phyloP scores from a whole-genome alignment of 2,797 vertebrate species.

The Pagetopsis macropterus region DNA sequence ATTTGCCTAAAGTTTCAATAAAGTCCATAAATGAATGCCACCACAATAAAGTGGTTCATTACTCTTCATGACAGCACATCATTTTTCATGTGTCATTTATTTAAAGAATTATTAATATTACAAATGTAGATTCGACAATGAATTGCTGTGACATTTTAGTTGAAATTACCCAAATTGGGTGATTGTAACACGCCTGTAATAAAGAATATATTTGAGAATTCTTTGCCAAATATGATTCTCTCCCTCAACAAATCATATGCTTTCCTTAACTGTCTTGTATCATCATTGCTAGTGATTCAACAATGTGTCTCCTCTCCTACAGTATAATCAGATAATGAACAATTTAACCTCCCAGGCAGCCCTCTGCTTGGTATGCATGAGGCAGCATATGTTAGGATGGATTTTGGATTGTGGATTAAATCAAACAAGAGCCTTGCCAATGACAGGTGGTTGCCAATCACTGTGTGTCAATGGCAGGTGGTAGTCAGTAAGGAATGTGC shows the following conservation, averaged over 20 bases:
- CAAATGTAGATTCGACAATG: not conserved
- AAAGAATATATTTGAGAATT: slow-evolving; percentile 3
- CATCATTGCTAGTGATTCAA: slow-evolving; percentile 17
- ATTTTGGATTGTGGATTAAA: slow-evolving; percentile 55
- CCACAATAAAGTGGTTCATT: slow-evolving; percentile 11
- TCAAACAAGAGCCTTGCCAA: slow-evolving; percentile 59
- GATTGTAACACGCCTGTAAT: slow-evolving; percentile 10
- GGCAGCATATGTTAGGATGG: slow-evolving; percentile 34
- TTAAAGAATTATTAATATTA: not conserved
- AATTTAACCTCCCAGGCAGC: slow-evolving; percentile 32
- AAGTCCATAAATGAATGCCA: not conserved
- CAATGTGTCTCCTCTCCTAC: slow-evolving; percentile 2
- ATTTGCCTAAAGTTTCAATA: not conserved
- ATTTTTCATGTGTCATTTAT: not conserved
- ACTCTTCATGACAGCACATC: not conserved
- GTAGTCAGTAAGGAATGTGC: slow-evolving; percentile 52
- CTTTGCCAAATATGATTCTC: slow-evolving; percentile 24
- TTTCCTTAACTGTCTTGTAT: slow-evolving; percentile 3
- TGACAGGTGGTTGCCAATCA: slow-evolving; percentile 65
- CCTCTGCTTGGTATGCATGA: slow-evolving; percentile 56
- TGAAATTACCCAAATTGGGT: slow-evolving; percentile 31
- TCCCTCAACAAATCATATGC: not conserved
- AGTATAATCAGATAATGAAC: slow-evolving; percentile 34
- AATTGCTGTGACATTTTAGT: slow-evolving; percentile 15
- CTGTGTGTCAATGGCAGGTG: slow-evolving; percentile 64